Evolutionary conservation across 1,140 invertebrate genomes (phyloP).

Genomic region (Aphis gossypii): DNA sequence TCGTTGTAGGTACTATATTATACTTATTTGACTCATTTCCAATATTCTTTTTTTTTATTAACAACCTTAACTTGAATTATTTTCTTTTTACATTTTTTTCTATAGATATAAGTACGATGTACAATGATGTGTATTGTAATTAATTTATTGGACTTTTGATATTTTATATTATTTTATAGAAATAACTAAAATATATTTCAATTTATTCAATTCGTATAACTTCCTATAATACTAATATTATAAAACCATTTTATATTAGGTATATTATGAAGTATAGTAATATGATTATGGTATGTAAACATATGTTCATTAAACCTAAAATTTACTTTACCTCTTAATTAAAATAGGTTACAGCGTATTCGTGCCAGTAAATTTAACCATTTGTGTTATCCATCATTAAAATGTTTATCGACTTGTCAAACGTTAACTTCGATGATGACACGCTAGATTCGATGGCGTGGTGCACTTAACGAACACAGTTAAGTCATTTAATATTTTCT

Average conservation of each 20-base stretch:
- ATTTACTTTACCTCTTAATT: not conserved
- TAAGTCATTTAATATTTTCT: not conserved
- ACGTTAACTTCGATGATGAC: not conserved
- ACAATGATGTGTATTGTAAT: too few relatives aligned
- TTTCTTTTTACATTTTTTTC: not conserved
- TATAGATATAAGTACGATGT: too few relatives aligned
- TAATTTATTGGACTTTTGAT: not conserved
- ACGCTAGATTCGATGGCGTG: not conserved
- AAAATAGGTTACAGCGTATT: not conserved
- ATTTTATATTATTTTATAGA: too few relatives aligned
- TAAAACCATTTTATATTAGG: not conserved
- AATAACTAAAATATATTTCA: not conserved
- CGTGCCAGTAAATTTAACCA: not conserved
- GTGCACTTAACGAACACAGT: not conserved
- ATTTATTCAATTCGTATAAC: too few relatives aligned
- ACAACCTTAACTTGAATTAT: not conserved
- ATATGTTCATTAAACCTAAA: not conserved
- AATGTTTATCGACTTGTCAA: not conserved
- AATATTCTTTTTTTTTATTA: not conserved
- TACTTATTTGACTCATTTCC: not conserved
- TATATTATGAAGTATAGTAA: not conserved
- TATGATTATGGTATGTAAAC: not conserved
- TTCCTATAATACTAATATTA: not conserved
- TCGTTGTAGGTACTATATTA: not conserved
- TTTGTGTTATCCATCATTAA: not conserved